phyloP scores from a whole-genome alignment of 2,113 vertebrate genomes.

The Sander vitreus region DNA sequence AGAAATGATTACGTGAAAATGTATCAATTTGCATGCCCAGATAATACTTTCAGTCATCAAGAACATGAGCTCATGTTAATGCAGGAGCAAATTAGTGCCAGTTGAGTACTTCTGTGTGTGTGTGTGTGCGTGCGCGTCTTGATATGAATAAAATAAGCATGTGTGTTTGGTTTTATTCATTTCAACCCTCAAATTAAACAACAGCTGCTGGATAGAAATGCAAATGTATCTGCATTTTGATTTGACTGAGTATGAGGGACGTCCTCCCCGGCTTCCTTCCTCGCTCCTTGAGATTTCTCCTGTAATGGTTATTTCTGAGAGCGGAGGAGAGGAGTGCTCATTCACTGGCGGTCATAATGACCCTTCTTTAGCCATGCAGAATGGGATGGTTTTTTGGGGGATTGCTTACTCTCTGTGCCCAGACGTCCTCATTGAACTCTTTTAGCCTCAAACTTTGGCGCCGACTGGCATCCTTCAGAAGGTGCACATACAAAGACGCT shows the following conservation, averaged over 20 bases:
- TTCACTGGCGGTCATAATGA: slow-evolving; percentile 54
- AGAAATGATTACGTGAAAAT: neutral
- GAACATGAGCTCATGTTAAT: slow-evolving; percentile 19
- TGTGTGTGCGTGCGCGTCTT: neutral
- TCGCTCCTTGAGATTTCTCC: slow-evolving; percentile 57
- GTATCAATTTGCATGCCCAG: neutral
- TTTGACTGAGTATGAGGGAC: slow-evolving; percentile 52
- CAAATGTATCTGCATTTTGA: slow-evolving; percentile 65
- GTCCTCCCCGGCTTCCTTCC: slow-evolving; percentile 74
- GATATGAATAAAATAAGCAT: slow-evolving; percentile 9
- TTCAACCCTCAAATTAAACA: slow-evolving; percentile 60
- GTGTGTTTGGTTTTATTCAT: slow-evolving; percentile 43
- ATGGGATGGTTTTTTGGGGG: slow-evolving; percentile 24
- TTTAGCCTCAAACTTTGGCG: slow-evolving; percentile 10
- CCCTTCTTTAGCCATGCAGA: slow-evolving; percentile 53
- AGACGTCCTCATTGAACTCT: slow-evolving; percentile 43
- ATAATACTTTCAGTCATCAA: slow-evolving; percentile 5
- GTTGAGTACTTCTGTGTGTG: neutral
- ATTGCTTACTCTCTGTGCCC: slow-evolving; percentile 39
- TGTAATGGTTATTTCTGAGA: slow-evolving; percentile 65
- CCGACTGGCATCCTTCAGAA: neutral
- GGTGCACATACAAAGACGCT: neutral
- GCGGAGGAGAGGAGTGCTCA: slow-evolving; percentile 50
- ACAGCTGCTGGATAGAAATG: slow-evolving; percentile 75
- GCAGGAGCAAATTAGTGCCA: neutral